A percentile compares a stretch with the other conserved stretches of the same genome.
phyloP scores from a whole-genome alignment of 2,113 vertebrate genomes.

The Tyrannus savana region DNA sequence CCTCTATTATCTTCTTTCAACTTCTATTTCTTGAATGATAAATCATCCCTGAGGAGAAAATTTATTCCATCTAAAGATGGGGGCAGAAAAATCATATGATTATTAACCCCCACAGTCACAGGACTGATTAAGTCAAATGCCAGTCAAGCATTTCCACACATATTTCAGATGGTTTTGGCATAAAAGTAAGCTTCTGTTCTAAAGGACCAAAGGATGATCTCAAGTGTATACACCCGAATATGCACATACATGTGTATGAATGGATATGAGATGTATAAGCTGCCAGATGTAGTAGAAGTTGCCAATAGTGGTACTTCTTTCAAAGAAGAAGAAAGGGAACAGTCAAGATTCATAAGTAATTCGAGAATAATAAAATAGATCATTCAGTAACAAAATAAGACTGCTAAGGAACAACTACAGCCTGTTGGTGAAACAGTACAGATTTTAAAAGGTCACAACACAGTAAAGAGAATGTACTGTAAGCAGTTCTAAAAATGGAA shows the following conservation, averaged over 20 bases:
- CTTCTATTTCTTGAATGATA: constrained; percentile 26
- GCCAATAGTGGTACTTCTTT: background rate
- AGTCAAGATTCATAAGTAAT: background rate
- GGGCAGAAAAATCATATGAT: constrained; percentile 16
- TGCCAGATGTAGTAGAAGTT: background rate
- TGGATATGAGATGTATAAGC: background rate
- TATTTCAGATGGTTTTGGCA: background rate
- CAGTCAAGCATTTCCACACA: constrained; percentile 2
- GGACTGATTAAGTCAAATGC: constrained; percentile 31
- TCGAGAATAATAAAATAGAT: background rate
- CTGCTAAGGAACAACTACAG: background rate
- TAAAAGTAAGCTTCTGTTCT: background rate
- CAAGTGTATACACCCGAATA: background rate
- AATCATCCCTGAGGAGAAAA: background rate
- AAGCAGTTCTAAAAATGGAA: constrained; percentile 49
- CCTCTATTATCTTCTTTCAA: background rate
- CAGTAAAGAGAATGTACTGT: constrained; percentile 43
- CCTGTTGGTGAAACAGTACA: background rate
- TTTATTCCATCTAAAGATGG: constrained; percentile 6
- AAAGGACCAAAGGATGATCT: background rate
- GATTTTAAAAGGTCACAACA: constrained; percentile 22
- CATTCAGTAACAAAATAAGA: background rate
- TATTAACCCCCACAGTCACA: constrained; percentile 31
- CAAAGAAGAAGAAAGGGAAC: background rate
- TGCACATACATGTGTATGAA: background rate